Percentiles rank a stretch among this genome's conserved stretches.
phyloP scores from a whole-genome alignment of 64 coral and sea anemone genomes.

The Stylophora pistillata region DNA sequence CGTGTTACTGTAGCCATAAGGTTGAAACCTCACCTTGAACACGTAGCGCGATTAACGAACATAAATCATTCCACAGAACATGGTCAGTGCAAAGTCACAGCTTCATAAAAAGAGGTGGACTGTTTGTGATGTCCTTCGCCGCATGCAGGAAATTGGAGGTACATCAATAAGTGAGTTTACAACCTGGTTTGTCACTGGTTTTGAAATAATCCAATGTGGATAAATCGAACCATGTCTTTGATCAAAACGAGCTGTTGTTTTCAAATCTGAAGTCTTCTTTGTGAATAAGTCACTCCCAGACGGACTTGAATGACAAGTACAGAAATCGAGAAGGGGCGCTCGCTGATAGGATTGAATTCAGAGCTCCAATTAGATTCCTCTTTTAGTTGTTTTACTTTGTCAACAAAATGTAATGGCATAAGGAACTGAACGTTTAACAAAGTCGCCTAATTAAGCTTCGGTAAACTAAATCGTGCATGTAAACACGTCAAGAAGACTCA shows the following conservation, averaged over 20 bases:
- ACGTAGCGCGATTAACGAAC: not conserved
- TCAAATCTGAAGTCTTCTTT: not conserved
- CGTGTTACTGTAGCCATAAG: not conserved
- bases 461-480: not conserved
- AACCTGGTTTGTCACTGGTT: not conserved
- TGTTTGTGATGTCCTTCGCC: not conserved
- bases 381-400: not conserved
- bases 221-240: not conserved
- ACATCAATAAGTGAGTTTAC: not conserved
- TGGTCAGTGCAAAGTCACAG: not conserved
- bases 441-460: not conserved
- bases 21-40: not conserved
- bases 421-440: not conserved
- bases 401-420: not conserved
- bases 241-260: not conserved
- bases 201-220: not conserved
- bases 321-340: conserved; percentile 19
- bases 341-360: conserved; percentile 5
- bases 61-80: conserved; percentile 23
- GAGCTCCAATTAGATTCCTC: not conserved
- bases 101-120: not conserved
- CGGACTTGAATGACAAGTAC: not conserved
- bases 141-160: not conserved
- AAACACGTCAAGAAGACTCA: not conserved
- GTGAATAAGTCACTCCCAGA: conserved; percentile 7